phyloP scores from a whole-genome alignment of 2,113 vertebrate species.

The Salvator merianae region DNA sequence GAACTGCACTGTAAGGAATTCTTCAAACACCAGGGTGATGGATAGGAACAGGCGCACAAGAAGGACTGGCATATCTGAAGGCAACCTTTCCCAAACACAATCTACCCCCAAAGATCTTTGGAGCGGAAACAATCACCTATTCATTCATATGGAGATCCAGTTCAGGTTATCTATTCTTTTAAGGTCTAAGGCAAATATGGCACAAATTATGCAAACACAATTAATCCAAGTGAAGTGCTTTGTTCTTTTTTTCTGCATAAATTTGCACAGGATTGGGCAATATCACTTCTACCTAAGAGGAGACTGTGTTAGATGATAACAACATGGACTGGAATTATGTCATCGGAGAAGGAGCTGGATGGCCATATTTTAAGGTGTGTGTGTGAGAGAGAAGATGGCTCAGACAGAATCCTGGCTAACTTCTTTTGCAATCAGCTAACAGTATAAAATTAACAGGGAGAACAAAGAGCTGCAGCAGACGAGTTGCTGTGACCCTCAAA shows the following conservation, averaged over 20 bases:
- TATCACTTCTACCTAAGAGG: background rate
- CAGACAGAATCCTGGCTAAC: conserved; percentile 30
- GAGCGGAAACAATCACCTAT: background rate
- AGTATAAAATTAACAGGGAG: conserved; percentile 13
- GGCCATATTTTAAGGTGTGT: background rate
- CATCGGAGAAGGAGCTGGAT: conserved; percentile 25
- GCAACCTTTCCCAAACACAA: too few species aligned
- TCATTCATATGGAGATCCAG: background rate
- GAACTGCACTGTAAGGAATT: background rate
- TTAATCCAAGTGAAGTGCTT: too few species aligned
- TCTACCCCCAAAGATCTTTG: too few species aligned
- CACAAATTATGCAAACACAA: too few species aligned
- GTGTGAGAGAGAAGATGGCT: conserved; percentile 13
- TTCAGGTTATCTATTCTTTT: too few species aligned
- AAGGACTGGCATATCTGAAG: background rate
- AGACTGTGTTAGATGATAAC: background rate
- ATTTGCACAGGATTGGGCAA: background rate
- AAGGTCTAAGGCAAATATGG: too few species aligned
- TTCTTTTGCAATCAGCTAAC: conserved; percentile 13
- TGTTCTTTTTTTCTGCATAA: background rate
- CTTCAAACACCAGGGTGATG: fast-evolving
- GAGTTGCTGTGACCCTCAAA: background rate
- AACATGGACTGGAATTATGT: background rate
- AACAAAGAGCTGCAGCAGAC: background rate
- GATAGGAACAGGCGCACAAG: background rate